Conservation (phyloP, 2,113 vertebrate species). For the Excalfactoria chinensis region DNA sequence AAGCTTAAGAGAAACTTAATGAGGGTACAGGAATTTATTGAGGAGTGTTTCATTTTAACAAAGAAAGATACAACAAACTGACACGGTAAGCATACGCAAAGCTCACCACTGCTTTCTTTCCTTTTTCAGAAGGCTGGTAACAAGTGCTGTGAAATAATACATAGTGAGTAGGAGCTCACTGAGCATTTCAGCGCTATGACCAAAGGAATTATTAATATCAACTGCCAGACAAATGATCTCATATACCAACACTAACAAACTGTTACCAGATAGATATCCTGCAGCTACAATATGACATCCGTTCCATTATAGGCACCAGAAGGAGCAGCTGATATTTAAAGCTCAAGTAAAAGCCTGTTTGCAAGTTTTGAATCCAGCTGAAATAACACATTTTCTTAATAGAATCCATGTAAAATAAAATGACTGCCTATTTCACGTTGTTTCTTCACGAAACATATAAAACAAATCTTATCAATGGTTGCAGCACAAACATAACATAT, state of each 20-base stretch:
- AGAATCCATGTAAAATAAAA: neutral
- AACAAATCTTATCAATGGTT: slow-evolving; percentile 10
- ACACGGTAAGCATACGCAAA: neutral
- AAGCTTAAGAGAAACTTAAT: neutral
- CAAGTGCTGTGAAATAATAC: slow-evolving; percentile 56
- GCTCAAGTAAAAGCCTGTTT: slow-evolving; percentile 2
- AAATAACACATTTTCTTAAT: neutral
- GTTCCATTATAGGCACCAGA: slow-evolving; percentile 46
- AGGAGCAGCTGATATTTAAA: slow-evolving; percentile 54
- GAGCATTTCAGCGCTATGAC: slow-evolving; percentile 52
- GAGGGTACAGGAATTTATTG: neutral
- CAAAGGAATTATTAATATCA: slow-evolving; percentile 65
- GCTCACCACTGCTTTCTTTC: slow-evolving; percentile 55
- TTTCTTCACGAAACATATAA: slow-evolving; percentile 18
- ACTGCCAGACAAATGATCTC: slow-evolving; percentile 73
- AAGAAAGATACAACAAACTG: neutral
- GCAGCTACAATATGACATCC: slow-evolving; percentile 58
- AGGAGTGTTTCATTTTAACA: neutral
- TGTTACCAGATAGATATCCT: slow-evolving; percentile 54
- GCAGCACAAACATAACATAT: neutral
- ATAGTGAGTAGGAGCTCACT: slow-evolving; percentile 49
- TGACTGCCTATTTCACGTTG: neutral
- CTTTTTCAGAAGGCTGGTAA: slow-evolving; percentile 67
- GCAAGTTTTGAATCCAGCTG: slow-evolving; percentile 16
- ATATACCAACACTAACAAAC: slow-evolving; percentile 62